Evolutionary conservation across 92 coral and sea anemone species (phyloP).

Genomic region (Hydrozoanthus gracilis): DNA sequence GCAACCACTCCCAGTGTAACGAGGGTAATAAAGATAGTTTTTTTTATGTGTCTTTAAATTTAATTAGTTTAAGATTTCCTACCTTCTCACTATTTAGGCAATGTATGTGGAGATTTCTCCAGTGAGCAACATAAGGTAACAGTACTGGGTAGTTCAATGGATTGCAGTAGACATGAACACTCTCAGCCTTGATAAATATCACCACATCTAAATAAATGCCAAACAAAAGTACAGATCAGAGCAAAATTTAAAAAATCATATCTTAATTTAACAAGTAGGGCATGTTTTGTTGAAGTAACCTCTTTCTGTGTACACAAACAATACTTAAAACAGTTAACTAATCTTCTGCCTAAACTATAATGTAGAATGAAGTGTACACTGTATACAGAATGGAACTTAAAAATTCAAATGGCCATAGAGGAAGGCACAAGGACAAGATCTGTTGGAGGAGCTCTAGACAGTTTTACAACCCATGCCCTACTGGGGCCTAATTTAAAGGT

Average conservation of each 20-base stretch:
- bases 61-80: neutral
- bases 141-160: slow-evolving; percentile 75
- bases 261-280: neutral
- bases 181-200: slow-evolving; percentile 75
- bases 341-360: too few relatives aligned
- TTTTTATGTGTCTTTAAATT: too few relatives aligned
- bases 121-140: slow-evolving; percentile 78
- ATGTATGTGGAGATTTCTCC: slow-evolving; percentile 86
- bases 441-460: too few relatives aligned
- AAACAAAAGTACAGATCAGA: neutral
- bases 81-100: slow-evolving; percentile 78
- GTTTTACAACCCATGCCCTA: too few relatives aligned
- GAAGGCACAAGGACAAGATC: too few relatives aligned
- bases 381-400: too few relatives aligned
- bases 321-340: too few relatives aligned
- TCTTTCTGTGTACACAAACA: neutral
- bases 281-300: neutral
- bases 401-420: too few relatives aligned
- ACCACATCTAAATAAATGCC: slow-evolving; percentile 58
- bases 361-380: too few relatives aligned
- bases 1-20: too few relatives aligned
- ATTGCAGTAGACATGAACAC: slow-evolving; percentile 86
- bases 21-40: too few relatives aligned
- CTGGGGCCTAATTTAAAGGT: too few relatives aligned
- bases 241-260: neutral